Evolutionary conservation across 2,113 vertebrate species (phyloP).

Genomic region (Archocentrus centrarchus): DNA sequence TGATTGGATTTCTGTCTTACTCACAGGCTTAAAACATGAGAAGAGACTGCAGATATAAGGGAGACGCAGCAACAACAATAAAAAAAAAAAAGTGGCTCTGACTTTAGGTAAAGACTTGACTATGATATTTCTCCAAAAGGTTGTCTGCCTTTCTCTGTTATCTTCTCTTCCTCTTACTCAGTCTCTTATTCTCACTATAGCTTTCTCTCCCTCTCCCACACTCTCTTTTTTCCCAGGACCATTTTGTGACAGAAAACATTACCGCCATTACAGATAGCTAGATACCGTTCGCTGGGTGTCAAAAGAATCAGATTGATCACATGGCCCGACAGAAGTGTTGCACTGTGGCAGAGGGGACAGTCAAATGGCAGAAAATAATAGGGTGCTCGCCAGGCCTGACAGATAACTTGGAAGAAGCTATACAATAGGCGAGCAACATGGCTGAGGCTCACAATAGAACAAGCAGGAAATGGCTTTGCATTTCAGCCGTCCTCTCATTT

Average conservation of each 20-base stretch:
- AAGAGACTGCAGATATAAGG: constrained; percentile 24
- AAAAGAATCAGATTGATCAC: constrained; percentile 77
- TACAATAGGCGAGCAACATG: constrained; percentile 69
- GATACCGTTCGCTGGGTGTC: constrained; percentile 72
- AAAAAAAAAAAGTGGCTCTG: constrained; percentile 19
- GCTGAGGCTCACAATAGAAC: constrained; percentile 67
- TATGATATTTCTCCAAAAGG: constrained; percentile 62
- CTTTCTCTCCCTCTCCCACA: constrained; percentile 45
- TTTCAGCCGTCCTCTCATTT: constrained; percentile 69
- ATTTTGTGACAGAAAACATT: constrained; percentile 77
- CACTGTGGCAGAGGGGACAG: constrained; percentile 69
- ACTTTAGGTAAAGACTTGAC: constrained; percentile 45
- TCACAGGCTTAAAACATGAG: constrained; percentile 16
- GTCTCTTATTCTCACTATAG: constrained; percentile 50
- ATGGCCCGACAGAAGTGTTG: constrained; percentile 66
- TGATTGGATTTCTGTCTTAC: constrained; percentile 54
- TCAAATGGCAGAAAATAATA: constrained; percentile 80
- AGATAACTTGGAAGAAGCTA: constrained; percentile 72
- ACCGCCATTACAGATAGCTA: constrained; percentile 75
- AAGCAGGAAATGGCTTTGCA: constrained; percentile 71
- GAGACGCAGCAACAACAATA: constrained; percentile 40
- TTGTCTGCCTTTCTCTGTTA: constrained; percentile 47
- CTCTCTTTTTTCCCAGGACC: constrained; percentile 39
- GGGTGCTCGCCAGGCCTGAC: constrained; percentile 73
- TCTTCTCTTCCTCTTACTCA: constrained; percentile 41